Base-by-base conservation (phyloP, 2,797 vertebrate species). In the Dallia pectoralis region DNA sequence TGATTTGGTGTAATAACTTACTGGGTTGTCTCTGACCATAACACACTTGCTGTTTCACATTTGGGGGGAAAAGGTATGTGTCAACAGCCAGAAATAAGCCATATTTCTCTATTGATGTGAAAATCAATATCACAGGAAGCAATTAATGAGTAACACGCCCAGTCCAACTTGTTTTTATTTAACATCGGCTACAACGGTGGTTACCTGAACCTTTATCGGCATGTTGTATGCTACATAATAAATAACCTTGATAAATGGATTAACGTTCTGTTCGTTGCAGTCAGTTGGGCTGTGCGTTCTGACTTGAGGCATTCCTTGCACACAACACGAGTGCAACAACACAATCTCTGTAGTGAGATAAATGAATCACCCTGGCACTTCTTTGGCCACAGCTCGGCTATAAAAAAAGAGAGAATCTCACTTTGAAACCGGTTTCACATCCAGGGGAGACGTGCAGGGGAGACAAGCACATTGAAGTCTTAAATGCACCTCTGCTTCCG, bases 401-500 rank as follows among this genome's bases (percentile, higher is more conserved):
- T 85, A 87, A 88, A 84, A 88, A 44, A 44, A 44, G 12, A 44
- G 14, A 44, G 83, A 80, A 82, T 78, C 84, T 82, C 79, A 74
- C 87, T 88, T 86, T 77, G 76, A 87, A 88, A 81, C 81, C 51
- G 72, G 15, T 22, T 22, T 87, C 82, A 71, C 87, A 89, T 91
- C 87, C 91, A 90, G 86, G 85, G 87, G 85, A 91, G 85, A 87
- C 84, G 81, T 75, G 89, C 91, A 90, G 86, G 85, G 87, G 85
- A 91, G 85, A 87, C 84, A 80, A 74, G 89, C 87, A 86, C 82
- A 89, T 87, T 88, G 87, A 89, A 87, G 88, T 91, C 87, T 88
- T 91, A 91, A 92, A 91, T 85, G 87, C 88, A 90, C 87, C 90
- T 85, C 87, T 87, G 88, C 87, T 90, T 93, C 88, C 87, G 86